These are phyloP conservation scores for Lissocephala sabroskyi DNA, from an alignment of 2,888 invertebrate genomes.

Conservation along the genomic window DNA sequence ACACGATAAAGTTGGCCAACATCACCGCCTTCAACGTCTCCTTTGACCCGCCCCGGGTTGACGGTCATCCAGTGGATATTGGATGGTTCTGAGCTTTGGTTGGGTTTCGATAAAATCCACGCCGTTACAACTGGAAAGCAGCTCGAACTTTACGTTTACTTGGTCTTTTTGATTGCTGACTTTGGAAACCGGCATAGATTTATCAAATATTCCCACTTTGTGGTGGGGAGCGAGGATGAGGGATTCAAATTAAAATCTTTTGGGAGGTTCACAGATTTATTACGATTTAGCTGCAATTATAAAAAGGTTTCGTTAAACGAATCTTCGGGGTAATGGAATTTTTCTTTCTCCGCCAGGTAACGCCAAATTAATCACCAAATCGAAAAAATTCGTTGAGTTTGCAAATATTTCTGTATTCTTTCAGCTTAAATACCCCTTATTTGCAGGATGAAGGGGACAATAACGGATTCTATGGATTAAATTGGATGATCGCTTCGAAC, in stretches of 20 bases:
- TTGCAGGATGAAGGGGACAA: too few species aligned
- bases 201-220: slow-evolving; percentile 78
- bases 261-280: slow-evolving; percentile 78
- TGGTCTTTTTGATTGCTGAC: slow-evolving; percentile 77
- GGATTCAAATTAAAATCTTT: slow-evolving; percentile 78
- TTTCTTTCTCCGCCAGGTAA: too few species aligned
- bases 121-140: slow-evolving; percentile 66
- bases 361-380: too few species aligned
- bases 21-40: too few species aligned
- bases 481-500: too few species aligned
- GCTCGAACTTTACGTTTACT: slow-evolving; percentile 76
- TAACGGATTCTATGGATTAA: too few species aligned
- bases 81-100: slow-evolving; percentile 81
- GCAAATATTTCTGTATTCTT: too few species aligned
- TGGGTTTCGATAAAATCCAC: slow-evolving; percentile 79
- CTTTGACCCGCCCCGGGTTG: slow-evolving; percentile 78
- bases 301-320: slow-evolving; percentile 78
- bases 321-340: slow-evolving; percentile 86
- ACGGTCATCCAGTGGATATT: slow-evolving; percentile 79
- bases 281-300: slow-evolving; percentile 79
- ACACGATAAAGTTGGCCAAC: slow-evolving; percentile 20
- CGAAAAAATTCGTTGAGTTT: too few species aligned
- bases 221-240: slow-evolving; percentile 78
- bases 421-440: too few species aligned
- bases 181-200: slow-evolving; percentile 75